phyloP scores from a whole-genome alignment of 2,888 invertebrate genomes.

The Habroteleia sp. region DNA sequence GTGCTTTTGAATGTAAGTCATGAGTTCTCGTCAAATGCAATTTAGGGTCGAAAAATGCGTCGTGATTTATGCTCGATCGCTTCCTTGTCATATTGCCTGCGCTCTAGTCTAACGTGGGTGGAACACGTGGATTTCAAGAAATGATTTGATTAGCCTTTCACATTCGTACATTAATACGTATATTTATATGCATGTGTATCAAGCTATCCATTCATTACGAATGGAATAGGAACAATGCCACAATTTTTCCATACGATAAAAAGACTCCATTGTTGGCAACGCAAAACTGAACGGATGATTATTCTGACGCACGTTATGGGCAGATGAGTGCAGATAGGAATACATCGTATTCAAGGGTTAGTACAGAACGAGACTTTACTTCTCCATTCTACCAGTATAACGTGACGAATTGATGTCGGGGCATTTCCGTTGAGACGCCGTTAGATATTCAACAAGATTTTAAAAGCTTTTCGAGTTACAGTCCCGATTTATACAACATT shows the following conservation, averaged over 20 bases:
- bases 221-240: slow-evolving; percentile 49
- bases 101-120: slow-evolving; percentile 40
- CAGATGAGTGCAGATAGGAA: slow-evolving; percentile 40
- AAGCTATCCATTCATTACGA: slow-evolving; percentile 30
- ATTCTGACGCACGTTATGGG: slow-evolving; percentile 38
- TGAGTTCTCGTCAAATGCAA: slow-evolving; percentile 5
- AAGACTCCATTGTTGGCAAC: slow-evolving; percentile 30
- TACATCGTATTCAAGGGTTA: slow-evolving; percentile 32
- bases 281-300: slow-evolving; percentile 27
- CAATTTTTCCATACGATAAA: slow-evolving; percentile 13
- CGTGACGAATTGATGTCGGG: slow-evolving; percentile 53
- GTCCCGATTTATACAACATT: no score
- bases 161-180: slow-evolving; percentile 33
- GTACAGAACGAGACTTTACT: slow-evolving; percentile 29
- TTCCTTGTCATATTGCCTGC: slow-evolving; percentile 7
- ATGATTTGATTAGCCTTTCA: slow-evolving; percentile 39
- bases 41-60: slow-evolving; percentile 4
- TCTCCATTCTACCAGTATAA: slow-evolving; percentile 28
- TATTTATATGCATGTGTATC: slow-evolving; percentile 45
- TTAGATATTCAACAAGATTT: slow-evolving; percentile 47
- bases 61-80: slow-evolving; percentile 27
- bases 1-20: slow-evolving; percentile 3
- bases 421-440: slow-evolving; percentile 43
- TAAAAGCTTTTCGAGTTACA: slow-evolving; percentile 39
- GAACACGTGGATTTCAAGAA: slow-evolving; percentile 35